Evolutionary conservation across 2,888 invertebrate species (phyloP), one percentile per base, ranked within the genome.

Genomic region (Melinaea marsaeus): DNA sequence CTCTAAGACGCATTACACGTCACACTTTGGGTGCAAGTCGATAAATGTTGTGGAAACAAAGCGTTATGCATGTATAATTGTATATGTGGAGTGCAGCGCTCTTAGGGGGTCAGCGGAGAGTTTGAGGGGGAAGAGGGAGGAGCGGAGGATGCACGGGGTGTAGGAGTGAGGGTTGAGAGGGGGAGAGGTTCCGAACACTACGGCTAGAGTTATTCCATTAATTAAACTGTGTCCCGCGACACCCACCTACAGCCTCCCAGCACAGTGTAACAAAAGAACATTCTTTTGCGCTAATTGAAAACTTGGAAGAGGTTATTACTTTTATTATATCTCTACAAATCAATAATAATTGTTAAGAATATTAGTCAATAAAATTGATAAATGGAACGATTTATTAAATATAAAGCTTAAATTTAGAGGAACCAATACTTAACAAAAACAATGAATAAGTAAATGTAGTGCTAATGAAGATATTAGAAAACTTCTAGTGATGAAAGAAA

Each of bases 181-280:
- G 69, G 69, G 68, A 67, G 71, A 68, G 66, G 60, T 68, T 64
- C 69, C 70, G 62, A 61, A 61, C 61, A 42, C 69, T 66, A 66
- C 71, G 74, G 75, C 72, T 71, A 73, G 83, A 88, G 87, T 88
- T 88, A 88, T 88, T 88, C 86, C 87, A 88, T 89, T 89, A 88
- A 89, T 89, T 88, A 88, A 86, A 86, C 76, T 77, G 76, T 75
- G 74, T 75, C 76, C 70, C 71, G 64, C 71, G 67, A 65, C 74
- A 70, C 69, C 71, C 68, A 61, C 64, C 64, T 62, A 54, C 71
- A 65, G 62, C 60, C 71, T 67, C 69, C 72, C 68, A 61, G 67
- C 58, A 46, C 57, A 55, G 55, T 37, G 58, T 62, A 59, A 42
- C 57, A 60, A 57, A 55, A 55, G 37, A 60, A 56, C 63, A 60